A percentile compares a stretch with the other conserved stretches of the same genome.
phyloP scores from a whole-genome alignment of 1,140 invertebrate species.

The Lepidotrigona ventralis region DNA sequence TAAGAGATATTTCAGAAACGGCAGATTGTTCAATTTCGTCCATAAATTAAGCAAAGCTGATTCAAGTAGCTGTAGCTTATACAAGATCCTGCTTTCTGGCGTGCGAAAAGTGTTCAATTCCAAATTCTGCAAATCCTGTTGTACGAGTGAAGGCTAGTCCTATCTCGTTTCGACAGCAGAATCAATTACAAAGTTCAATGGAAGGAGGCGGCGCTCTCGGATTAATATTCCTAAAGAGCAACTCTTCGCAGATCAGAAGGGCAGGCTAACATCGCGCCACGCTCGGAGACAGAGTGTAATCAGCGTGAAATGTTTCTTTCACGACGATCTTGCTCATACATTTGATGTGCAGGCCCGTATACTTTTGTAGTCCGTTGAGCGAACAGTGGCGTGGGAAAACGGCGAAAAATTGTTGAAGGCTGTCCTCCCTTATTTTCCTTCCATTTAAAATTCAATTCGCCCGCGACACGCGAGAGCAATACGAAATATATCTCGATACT shows the following conservation, averaged over 20 bases:
- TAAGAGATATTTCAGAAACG: too few species aligned
- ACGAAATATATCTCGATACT: not conserved
- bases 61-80: too few species aligned
- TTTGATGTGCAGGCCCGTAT: constrained; percentile 41
- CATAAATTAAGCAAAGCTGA: too few species aligned
- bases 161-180: not conserved
- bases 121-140: not conserved
- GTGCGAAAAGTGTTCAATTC: not conserved
- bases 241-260: constrained; percentile 27
- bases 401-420: not conserved
- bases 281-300: constrained; percentile 60
- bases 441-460: constrained; percentile 1
- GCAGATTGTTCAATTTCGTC: too few species aligned
- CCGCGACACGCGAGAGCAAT: not conserved
- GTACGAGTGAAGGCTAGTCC: not conserved
- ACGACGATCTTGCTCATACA: constrained; percentile 57
- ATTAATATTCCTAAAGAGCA: constrained; percentile 52
- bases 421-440: not conserved
- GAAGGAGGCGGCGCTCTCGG: constrained; percentile 24
- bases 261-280: constrained; percentile 24
- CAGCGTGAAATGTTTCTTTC: constrained; percentile 66
- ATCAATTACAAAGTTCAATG: constrained; percentile 39
- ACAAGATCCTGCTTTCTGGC: too few species aligned
- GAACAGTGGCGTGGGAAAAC: constrained; percentile 32
- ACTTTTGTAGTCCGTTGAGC: constrained; percentile 24